Base-by-base conservation (phyloP, 1,140 invertebrate species). In the Acromyrmex heyeri region DNA sequence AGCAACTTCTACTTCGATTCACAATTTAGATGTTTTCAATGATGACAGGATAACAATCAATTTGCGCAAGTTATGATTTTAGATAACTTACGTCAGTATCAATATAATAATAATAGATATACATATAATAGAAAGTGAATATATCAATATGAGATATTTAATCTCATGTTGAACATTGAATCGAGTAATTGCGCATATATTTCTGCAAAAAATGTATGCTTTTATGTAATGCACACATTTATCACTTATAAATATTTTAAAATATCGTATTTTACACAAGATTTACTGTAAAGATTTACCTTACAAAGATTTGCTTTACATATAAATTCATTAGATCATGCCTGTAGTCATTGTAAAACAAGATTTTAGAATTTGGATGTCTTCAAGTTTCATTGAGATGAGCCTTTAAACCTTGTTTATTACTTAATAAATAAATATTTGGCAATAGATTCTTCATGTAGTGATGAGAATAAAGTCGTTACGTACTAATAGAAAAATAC, bases 141-240 rank as follows among this genome's bases (percentile, higher is more conserved):
- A 76, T 27, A 44, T 62, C 21, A 76, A 14, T 14, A 27, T 3
- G 0, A 77, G 16, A 6, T 27, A n/a, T 24, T 21, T 61, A 18
- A 73, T 76, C 21, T 61, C 30, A n/a, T 8, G 21, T 76, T 76
- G 55, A 16, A 61, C 53, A n/a, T n/a, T n/a, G n/a, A n/a, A n/a
- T n/a, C 7, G 30, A 70, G 3, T 27, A 21, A 30, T 18, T n/a
- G n/a, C 38, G 65, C 6, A 44, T 44, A 7, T 14, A 16, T 0
- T 8, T 73, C 2, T 59, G 21, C 3, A 24, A 75, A 16, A 8
- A 34, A 44, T 44, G 8, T 44, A 24, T 0, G 12, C 1, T 55
- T 0, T 34, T 73, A 53, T 50, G 50, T 59, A 38, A n/a, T n/a
- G 24, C 24, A 24, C 8, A 24, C 24, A 69, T 24, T 21, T 8